These are phyloP conservation scores for Anoncus sp. DNA, from an alignment of 2,888 invertebrate species.

Conservation along the genomic window DNA sequence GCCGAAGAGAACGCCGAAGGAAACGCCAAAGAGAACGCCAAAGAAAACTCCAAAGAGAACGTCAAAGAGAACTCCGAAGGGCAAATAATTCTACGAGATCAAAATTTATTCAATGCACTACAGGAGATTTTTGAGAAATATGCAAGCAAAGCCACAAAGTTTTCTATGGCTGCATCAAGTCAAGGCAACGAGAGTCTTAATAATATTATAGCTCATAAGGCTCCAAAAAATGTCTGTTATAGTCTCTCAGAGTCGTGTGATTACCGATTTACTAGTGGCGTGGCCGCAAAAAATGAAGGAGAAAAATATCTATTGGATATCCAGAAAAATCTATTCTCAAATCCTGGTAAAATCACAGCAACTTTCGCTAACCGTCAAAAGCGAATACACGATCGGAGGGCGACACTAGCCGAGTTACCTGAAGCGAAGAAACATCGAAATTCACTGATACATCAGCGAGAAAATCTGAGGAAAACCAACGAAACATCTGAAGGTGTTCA, in stretches of 20 bases:
- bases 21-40: too few relatives aligned
- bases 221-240: constrained; percentile 60
- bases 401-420: constrained; percentile 13
- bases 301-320: constrained; percentile 40
- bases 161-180: constrained; percentile 60
- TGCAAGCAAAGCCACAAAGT: constrained; percentile 58
- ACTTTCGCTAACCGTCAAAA: constrained; percentile 2
- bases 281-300: constrained; percentile 51
- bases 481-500: constrained; percentile 19
- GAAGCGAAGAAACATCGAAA: constrained; percentile 20
- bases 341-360: constrained; percentile 13
- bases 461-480: constrained; percentile 10
- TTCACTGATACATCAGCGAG: constrained; percentile 2
- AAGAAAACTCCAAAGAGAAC: too few relatives aligned
- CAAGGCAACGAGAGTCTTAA: constrained; percentile 66
- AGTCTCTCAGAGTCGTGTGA: constrained; percentile 48
- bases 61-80: too few relatives aligned
- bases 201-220: constrained; percentile 63
- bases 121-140: constrained; percentile 57
- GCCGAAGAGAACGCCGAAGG: too few relatives aligned
- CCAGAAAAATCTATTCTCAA: constrained; percentile 10
- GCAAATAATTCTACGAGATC: constrained; percentile 45
- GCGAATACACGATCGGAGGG: background rate
- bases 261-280: constrained; percentile 37
- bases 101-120: constrained; percentile 50